Evolutionary conservation across 2,113 vertebrate genomes (phyloP).

Genomic region (Cranoglanis bouderius): DNA sequence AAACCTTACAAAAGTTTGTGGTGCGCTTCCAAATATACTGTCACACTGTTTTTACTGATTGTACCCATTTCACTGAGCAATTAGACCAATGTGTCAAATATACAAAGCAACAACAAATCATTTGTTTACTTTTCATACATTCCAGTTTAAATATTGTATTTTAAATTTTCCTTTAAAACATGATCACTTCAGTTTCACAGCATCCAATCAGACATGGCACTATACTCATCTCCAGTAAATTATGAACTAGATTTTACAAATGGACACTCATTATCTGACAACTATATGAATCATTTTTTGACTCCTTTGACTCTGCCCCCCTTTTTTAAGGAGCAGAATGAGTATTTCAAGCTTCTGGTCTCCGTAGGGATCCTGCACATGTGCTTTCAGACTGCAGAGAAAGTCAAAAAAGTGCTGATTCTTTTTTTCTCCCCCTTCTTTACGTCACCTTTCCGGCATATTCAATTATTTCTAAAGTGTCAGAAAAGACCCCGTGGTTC

Average conservation of each 20-base stretch:
- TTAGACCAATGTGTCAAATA: not conserved
- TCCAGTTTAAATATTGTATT: not conserved
- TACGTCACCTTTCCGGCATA: not conserved
- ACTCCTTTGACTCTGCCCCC: not conserved
- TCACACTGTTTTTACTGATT: not conserved
- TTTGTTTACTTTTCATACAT: not conserved
- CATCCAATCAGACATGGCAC: not conserved
- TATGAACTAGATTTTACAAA: constrained; percentile 20
- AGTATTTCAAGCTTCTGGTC: constrained; percentile 4
- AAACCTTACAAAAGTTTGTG: not conserved
- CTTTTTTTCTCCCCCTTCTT: too few species aligned
- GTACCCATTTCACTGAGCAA: not conserved
- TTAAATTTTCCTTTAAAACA: not conserved
- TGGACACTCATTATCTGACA: not conserved
- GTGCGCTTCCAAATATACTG: not conserved
- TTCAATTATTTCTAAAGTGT: constrained; percentile 1
- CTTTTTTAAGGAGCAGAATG: not conserved
- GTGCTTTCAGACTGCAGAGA: not conserved
- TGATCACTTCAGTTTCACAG: not conserved
- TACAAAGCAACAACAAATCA: not conserved
- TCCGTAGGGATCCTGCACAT: not conserved
- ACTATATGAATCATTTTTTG: constrained; percentile 24
- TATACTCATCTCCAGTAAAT: not conserved
- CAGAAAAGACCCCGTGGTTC: not conserved
- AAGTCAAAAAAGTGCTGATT: constrained; percentile 9